These are phyloP conservation scores for Eulemur rufifrons DNA, from an alignment of 2,113 vertebrate genomes.

Conservation along the genomic window DNA sequence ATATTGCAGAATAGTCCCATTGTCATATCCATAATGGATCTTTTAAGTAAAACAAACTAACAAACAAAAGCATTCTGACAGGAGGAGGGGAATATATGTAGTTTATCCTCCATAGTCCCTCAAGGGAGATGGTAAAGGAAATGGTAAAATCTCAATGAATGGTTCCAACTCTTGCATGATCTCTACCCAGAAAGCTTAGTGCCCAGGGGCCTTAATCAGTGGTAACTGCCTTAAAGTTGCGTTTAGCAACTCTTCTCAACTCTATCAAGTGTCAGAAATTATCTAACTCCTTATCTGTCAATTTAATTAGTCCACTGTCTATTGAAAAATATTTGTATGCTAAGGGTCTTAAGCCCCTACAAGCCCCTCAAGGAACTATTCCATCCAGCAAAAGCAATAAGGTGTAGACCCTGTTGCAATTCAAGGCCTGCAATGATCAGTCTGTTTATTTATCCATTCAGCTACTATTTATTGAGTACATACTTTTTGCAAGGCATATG, in stretches of 20 bases:
- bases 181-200: not conserved
- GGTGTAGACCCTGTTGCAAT: not conserved
- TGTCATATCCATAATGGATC: not conserved
- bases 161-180: not conserved
- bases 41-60: slow-evolving; percentile 29
- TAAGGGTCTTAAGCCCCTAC: not conserved
- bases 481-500: not conserved
- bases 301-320: not conserved
- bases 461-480: not conserved
- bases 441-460: not conserved
- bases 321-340: slow-evolving; percentile 15
- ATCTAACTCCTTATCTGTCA: not conserved
- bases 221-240: not conserved
- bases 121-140: not conserved
- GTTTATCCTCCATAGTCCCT: not conserved
- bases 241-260: not conserved
- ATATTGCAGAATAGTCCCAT: not conserved
- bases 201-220: not conserved
- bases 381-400: not conserved
- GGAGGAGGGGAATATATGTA: not conserved
- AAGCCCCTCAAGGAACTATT: not conserved
- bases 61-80: not conserved
- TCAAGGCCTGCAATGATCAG: not conserved
- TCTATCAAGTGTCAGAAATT: slow-evolving; percentile 14
- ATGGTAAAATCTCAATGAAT: not conserved